Evolutionary conservation across 1,140 invertebrate genomes (phyloP), one percentile per base, ranked within the genome.

Genomic region (Heliothis subflexa): DNA sequence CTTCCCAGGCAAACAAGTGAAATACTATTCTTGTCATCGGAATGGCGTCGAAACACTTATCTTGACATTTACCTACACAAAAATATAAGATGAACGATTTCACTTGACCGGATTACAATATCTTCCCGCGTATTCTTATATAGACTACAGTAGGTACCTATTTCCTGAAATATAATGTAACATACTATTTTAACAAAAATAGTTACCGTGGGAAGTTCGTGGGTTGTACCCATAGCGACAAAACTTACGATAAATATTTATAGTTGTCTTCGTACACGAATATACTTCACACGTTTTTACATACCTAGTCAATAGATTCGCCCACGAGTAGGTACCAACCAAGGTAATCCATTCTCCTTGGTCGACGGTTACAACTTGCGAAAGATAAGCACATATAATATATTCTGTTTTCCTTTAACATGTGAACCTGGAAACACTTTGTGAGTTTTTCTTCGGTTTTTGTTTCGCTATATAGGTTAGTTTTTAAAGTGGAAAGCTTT

Each of bases 391-490:
- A 47, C 33, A 40, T 2, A 49, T 66, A 47, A 66, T 49, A 52
- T 50, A 50, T 68, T 50, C 16, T 47, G 21, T 59, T 47, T 73
- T 73, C 71, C 71, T 59, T 72, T 72, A 55, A 72, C 50, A 16
- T 40, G 52, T 57, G 16, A 73, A 73, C 25, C 18, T 73, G 16
- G 57, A 33, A 3, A 55, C 52, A 16, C 16, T 55, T 72, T 57
- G 52, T 72, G 13, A 57, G 45, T 3, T n/a, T 55, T 72, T 28
- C 16, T 54, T n/a, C 14, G 13, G 2, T 68, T 47, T 68, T 21
- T 7, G 7, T 16, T 14, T 52, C 0, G n/a, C 14, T 70, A 50
- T 70, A 13, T 25, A 45, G 61, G 61, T 45, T 16, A 40, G 28
- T 12, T 61, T 61, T 59, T 14, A 61, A 61, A 40, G 59, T n/a